Evolutionary conservation across 53 echinoderm and acorn worm genomes (phyloP).

Genomic region (Arbacia lixula): DNA sequence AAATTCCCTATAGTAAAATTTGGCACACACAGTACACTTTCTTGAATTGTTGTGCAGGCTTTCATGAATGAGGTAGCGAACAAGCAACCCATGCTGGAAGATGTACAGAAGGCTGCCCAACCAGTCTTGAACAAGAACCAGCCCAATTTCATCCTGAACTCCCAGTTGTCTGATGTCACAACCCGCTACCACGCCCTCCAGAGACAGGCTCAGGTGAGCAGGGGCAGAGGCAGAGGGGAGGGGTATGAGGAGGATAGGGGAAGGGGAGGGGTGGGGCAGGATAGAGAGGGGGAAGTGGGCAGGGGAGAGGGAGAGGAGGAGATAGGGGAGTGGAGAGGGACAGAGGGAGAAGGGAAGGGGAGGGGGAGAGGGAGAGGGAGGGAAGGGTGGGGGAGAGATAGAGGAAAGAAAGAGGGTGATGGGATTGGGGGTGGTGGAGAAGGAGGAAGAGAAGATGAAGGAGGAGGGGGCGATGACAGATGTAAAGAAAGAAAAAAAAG

Average conservation of each 20-base stretch:
- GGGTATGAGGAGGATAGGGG: no score
- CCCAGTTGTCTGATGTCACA: conserved; percentile 60
- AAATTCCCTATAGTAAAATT: no score
- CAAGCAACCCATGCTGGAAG: conserved; percentile 54
- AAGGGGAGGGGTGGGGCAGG: no score
- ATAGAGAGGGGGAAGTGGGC: no score
- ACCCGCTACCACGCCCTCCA: conserved; percentile 59
- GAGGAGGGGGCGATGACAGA: background rate
- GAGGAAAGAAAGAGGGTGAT: background rate
- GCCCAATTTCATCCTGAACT: conserved; percentile 64
- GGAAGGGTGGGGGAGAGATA: no score
- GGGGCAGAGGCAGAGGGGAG: no score
- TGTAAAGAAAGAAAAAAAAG: no score
- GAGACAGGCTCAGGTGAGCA: conserved; percentile 48
- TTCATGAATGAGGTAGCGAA: conserved; percentile 51
- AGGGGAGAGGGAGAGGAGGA: no score
- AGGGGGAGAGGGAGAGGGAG: no score
- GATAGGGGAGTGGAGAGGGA: no score
- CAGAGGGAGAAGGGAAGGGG: no score
- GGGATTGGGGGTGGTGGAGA: background rate
- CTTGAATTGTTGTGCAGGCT: conserved; percentile 17
- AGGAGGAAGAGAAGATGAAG: background rate
- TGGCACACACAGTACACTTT: no score
- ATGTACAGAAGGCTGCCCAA: conserved; percentile 46
- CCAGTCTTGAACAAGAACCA: conserved; percentile 72